Evolutionary conservation across 1,140 invertebrate genomes (phyloP), one percentile per base, ranked within the genome.

Genomic region (Leptonema lineaticorne): DNA sequence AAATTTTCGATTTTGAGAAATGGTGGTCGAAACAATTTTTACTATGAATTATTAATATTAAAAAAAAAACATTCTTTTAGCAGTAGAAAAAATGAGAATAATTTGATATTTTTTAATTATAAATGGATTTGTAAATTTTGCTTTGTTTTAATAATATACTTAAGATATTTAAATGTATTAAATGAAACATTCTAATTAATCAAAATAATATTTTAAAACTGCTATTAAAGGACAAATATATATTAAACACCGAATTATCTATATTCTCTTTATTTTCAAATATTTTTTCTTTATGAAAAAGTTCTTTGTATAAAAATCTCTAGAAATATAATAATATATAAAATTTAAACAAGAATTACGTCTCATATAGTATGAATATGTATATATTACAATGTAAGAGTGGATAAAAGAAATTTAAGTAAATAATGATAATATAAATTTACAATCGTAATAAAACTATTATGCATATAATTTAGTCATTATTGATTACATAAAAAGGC

Each of bases 281-380:
- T 64, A 41, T 50, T 50, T 69, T 69, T 45, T 28, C 62, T 37
- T 66, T 62, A 60, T 72, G 69, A 72, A 72, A 72, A 72, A 67
- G 60, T 68, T 72, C 67, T 68, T 69, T 57, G 68, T 72, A 72
- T 72, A 72, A 72, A 72, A 72, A 72, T 72, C 71, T 72, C 67
- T 72, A 72, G 68, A 72, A 72, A 72, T 72, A 72, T 72, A 72
- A 69, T 72, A 48, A 64, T 63, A 72, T 72, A 72, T 72, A 72
- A 72, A 72, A 69, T 69, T 64, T 68, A 72, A 72, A 62, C 62
- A 62, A 53, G 66, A 56, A 64, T 70, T 60, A 48, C 63, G 63
- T 28, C 16, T 62, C 14, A 6, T 62, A 28, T 24, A 8, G 33
- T 53, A 53, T 20, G 24, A 9, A 53, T 53, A 53, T 20, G 9